Conservation (phyloP, 2,797 vertebrate genomes). For the Sebastes taczanowskii region DNA sequence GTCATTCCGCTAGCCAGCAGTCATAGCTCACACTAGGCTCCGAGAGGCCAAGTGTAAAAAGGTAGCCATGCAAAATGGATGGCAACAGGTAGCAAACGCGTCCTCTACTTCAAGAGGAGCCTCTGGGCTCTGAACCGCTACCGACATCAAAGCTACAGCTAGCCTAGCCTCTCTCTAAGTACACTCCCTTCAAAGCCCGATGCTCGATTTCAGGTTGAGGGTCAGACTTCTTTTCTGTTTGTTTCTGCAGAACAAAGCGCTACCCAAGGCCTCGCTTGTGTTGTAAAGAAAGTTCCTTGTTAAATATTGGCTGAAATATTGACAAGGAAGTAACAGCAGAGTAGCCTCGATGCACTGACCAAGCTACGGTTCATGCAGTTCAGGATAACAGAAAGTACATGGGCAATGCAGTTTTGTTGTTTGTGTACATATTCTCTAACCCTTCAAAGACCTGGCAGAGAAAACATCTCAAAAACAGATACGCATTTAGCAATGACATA, state of each 20-base stretch:
- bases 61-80: conserved; percentile 64
- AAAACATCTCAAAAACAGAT: not conserved
- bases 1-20: conserved; percentile 20
- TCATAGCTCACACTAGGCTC: conserved; percentile 13
- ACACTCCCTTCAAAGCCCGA: conserved; percentile 39
- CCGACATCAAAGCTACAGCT: conserved; percentile 63
- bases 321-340: conserved; percentile 18
- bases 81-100: conserved; percentile 61
- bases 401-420: not conserved
- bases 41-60: conserved; percentile 42
- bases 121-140: conserved; percentile 31
- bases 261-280: conserved; percentile 23
- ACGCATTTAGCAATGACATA: too few relatives aligned
- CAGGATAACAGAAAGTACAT: not conserved
- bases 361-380: not conserved
- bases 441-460: too few relatives aligned
- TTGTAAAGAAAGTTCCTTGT: conserved; percentile 22
- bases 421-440: not conserved
- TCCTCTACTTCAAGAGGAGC: conserved; percentile 46
- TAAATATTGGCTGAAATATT: conserved; percentile 58
- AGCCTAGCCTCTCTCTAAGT: conserved; percentile 26
- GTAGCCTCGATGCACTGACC: not conserved
- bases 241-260: conserved; percentile 45
- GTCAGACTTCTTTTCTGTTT: conserved; percentile 42
- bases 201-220: conserved; percentile 24